Conservation (phyloP, 2,113 vertebrate genomes). For the Chionomys nivalis region DNA sequence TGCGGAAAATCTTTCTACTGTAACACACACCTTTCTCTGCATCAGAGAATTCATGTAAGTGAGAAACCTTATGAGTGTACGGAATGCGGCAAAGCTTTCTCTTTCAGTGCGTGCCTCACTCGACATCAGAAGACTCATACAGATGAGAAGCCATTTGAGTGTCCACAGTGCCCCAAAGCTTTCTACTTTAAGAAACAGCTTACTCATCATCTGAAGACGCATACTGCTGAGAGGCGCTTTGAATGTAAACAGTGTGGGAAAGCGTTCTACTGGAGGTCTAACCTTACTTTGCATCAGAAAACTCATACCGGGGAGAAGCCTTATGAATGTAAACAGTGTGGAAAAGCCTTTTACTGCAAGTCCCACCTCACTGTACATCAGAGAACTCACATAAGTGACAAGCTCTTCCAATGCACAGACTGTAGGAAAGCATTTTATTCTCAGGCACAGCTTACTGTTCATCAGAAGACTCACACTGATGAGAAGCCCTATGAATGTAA, state of each 20-base stretch:
- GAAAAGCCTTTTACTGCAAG: conserved; percentile 16
- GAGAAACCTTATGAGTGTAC: background rate
- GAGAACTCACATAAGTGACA: background rate
- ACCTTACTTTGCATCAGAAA: background rate
- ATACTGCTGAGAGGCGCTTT: background rate
- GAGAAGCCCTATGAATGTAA: background rate
- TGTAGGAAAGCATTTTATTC: background rate
- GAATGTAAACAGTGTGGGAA: background rate
- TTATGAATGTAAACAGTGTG: background rate
- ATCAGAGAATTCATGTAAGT: background rate
- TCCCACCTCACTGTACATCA: background rate
- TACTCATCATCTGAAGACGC: background rate
- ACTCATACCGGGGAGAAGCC: background rate
- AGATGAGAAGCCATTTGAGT: background rate
- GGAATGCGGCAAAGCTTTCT: background rate
- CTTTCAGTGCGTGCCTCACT: background rate
- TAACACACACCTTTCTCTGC: background rate
- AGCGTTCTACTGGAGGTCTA: background rate
- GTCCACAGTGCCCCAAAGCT: background rate
- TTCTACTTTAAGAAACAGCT: conserved; percentile 9
- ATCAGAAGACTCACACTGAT: background rate
- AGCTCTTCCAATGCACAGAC: background rate
- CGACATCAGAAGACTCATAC: background rate
- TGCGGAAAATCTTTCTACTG: conserved; percentile 15
- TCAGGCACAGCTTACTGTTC: background rate